Base-by-base conservation (phyloP, 2,888 invertebrate genomes). In the Salticus scenicus region DNA sequence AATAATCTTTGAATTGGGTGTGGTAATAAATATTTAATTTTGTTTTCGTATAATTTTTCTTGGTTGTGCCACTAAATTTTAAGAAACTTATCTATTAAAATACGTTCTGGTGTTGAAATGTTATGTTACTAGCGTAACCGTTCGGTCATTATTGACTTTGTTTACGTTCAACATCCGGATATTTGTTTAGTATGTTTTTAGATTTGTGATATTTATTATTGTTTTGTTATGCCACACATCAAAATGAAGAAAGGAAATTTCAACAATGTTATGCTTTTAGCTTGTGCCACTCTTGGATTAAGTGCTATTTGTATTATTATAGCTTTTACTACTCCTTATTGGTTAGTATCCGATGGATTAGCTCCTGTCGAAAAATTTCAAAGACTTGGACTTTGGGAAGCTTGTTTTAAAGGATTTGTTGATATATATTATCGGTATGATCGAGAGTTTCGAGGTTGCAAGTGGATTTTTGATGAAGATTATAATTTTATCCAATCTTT, bases 391-490 rank as follows among this genome's bases (percentile, higher is more conserved):
- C 92, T 98, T 42, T 98, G 98, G 98, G 95, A 97, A 91, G 97
- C 97, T 2, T 98, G 98, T 91, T 97, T 98, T 90, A 93, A 94
- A 89, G 93, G 95, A 66, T 97, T 97, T 90, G 94, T 95, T 91
- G 98, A 98, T 91, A 89, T 90, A 69, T 91, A 92, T 88, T 91
- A 90, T 86, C 91, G 92, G 86, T 98, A 98, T 92, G 97, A 98
- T 90, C 94, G 94, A 5, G 93, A 93, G 75, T 97, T 97, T 90
- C 93, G 93, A 20, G 97, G 96, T 0, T 98, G 98, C 90, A 97
- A 97, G 96, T 98, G 98, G 97, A 96, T 98, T 86, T 97, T 98
- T 90, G 97, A 98, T 92, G 98, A 97, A 91, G 98, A 98, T 92
- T 98, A 97, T 91, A 97, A 97, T 90, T 97, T 97, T 83, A 96